Evolutionary conservation across 1,140 invertebrate genomes (phyloP).

Genomic region (Psilanteris sp.): DNA sequence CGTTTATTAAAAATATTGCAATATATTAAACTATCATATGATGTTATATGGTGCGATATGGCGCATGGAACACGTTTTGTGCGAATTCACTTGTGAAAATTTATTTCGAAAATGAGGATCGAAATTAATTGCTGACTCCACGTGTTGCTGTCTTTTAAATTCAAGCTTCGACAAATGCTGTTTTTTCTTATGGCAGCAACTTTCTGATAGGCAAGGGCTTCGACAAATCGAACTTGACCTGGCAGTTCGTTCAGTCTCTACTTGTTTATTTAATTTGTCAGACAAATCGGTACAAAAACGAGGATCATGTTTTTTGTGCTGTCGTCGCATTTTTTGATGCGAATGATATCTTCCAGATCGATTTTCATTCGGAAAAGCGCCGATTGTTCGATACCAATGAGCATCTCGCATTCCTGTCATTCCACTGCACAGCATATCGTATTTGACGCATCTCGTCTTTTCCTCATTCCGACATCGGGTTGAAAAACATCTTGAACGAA

Average conservation of each 20-base stretch:
- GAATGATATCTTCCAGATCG: slow-evolving; percentile 23
- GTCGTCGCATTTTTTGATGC: no score
- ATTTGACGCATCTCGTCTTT: slow-evolving; percentile 40
- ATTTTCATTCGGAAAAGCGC: slow-evolving; percentile 35
- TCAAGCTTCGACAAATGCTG: slow-evolving; percentile 7
- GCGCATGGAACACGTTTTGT: no score
- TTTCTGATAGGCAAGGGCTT: slow-evolving; percentile 7
- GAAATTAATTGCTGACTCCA: slow-evolving; percentile 21
- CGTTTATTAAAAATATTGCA: no score
- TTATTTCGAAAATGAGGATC: no score
- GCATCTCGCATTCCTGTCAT: slow-evolving; percentile 35
- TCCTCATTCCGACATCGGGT: slow-evolving; percentile 39
- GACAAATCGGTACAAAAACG: slow-evolving; percentile 37
- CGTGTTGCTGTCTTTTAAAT: slow-evolving; percentile 24
- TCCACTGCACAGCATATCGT: slow-evolving; percentile 17
- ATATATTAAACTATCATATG: no score
- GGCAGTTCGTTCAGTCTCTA: slow-evolving; percentile 5
- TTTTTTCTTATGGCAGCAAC: not conserved
- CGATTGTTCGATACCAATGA: slow-evolving; percentile 10
- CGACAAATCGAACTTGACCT: slow-evolving; percentile 38
- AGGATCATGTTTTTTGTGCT: slow-evolving; percentile 17
- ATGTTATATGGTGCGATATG: no score
- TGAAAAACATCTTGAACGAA: slow-evolving; percentile 33
- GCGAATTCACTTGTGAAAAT: no score
- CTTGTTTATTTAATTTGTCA: slow-evolving; percentile 25